A percentile compares a stretch with the other conserved stretches of the same genome.
phyloP scores from a whole-genome alignment of 2,888 invertebrate species.

The Mayetiola destructor region DNA sequence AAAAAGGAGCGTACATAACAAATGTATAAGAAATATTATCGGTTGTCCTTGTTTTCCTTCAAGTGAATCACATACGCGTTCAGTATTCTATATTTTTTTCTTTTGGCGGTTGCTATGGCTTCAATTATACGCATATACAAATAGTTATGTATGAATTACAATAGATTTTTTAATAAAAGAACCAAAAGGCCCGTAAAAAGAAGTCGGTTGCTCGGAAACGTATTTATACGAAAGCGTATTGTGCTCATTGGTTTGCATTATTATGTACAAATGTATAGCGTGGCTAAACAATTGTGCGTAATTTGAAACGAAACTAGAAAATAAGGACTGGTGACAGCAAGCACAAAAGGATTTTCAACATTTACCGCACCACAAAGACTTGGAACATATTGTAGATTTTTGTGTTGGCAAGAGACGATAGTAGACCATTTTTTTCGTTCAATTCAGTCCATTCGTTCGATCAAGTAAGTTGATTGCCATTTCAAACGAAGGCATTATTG shows the following conservation, averaged over 20 bases:
- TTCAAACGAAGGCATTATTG: too few species aligned
- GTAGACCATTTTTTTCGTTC: too few species aligned
- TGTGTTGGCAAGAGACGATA: background rate
- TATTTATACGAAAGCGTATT: too few species aligned
- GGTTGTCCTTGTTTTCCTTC: too few species aligned
- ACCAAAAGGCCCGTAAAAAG: too few species aligned
- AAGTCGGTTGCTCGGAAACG: too few species aligned
- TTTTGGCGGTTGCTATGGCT: constrained; percentile 12
- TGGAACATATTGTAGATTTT: background rate
- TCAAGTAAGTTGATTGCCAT: too few species aligned
- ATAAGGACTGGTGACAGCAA: background rate
- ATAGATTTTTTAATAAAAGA: too few species aligned
- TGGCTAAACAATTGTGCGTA: constrained; percentile 6
- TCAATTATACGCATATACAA: background rate
- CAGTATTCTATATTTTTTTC: too few species aligned
- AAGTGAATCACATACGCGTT: background rate
- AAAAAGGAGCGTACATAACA: background rate
- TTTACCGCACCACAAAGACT: constrained; percentile 2
- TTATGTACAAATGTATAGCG: background rate
- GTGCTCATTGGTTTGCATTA: too few species aligned
- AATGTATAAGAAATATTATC: background rate
- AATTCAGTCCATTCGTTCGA: too few species aligned
- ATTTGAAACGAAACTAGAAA: background rate
- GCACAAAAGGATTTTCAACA: background rate
- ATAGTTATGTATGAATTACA: too few species aligned